phyloP scores from a whole-genome alignment of 2,113 vertebrate species.

The Labrus mixtus region DNA sequence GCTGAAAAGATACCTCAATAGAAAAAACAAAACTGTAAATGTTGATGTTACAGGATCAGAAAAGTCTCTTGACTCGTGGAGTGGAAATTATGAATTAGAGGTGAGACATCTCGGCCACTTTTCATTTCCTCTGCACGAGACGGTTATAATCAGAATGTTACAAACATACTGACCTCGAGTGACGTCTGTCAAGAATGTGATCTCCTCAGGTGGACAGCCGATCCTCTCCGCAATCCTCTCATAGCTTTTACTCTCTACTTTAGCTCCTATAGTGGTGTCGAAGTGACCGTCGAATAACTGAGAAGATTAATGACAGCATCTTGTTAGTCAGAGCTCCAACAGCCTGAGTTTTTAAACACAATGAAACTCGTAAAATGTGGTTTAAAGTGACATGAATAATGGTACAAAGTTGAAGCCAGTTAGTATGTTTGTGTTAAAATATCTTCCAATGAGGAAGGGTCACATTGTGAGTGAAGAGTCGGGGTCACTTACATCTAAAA shows the following conservation, averaged over 20 bases:
- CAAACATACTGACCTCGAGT: conserved; percentile 81
- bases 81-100: neutral
- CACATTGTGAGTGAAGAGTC: neutral
- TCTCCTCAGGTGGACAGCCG: conserved; percentile 90
- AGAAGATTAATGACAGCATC: conserved; percentile 15
- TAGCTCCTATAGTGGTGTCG: conserved; percentile 93
- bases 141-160: neutral
- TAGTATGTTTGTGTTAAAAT: neutral
- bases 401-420: neutral
- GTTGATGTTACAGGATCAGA: no score
- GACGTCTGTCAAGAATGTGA: conserved; percentile 94
- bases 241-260: conserved; percentile 95
- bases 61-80: no score
- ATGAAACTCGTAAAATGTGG: no score
- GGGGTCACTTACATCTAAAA: conserved; percentile 87
- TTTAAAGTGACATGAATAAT: neutral
- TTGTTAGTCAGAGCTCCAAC: neutral
- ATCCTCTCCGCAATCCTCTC: conserved; percentile 90
- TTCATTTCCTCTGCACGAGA: no score
- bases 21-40: no score
- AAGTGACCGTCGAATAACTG: conserved; percentile 97
- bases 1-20: no score
- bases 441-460: neutral
- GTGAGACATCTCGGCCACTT: neutral
- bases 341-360: no score